Evolutionary conservation across 2,888 invertebrate genomes (phyloP).

Genomic region (Chironomus riparius): DNA sequence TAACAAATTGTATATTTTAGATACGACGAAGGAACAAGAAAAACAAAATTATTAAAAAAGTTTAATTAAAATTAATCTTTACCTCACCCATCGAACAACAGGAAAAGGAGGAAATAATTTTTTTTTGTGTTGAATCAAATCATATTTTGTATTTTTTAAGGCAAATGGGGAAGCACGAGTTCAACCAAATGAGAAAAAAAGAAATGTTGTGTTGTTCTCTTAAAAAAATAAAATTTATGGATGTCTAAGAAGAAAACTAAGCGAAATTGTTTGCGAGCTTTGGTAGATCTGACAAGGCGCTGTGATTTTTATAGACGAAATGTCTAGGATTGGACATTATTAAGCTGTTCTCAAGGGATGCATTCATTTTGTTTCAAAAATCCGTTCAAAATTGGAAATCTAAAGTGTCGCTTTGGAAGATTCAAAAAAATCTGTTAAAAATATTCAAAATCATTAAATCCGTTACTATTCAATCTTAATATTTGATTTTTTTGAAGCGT

Average conservation of each 20-base stretch:
- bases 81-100: background rate
- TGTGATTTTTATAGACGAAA: background rate
- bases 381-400: background rate
- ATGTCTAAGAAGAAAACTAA: background rate
- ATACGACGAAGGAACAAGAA: background rate
- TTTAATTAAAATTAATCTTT: conserved; percentile 26
- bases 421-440: too few species aligned
- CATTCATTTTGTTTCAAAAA: too few species aligned
- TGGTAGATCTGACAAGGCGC: background rate
- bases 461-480: background rate
- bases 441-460: too few species aligned
- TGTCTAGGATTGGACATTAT: background rate
- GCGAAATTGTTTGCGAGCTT: background rate
- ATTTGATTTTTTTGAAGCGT: too few species aligned
- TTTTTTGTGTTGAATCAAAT: too few species aligned
- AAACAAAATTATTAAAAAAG: conserved; percentile 22
- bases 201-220: background rate
- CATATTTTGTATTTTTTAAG: too few species aligned
- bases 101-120: background rate
- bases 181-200: background rate
- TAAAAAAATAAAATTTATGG: background rate
- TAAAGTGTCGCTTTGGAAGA: too few species aligned
- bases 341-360: too few species aligned
- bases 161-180: background rate
- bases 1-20: background rate